Base-by-base conservation (phyloP, 2,888 invertebrate species). In the Thereva unica region DNA sequence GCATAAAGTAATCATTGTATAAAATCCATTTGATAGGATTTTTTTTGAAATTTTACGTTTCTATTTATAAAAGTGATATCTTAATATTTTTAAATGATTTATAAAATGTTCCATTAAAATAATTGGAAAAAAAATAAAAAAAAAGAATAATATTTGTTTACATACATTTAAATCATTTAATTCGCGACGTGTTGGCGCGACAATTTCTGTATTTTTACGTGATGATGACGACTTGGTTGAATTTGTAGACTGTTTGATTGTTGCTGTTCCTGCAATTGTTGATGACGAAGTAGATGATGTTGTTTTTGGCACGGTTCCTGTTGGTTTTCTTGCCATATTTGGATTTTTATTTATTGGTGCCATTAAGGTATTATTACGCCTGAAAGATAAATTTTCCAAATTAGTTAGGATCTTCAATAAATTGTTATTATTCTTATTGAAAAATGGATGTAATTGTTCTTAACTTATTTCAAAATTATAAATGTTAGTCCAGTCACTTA, bases 271-370 rank as follows among this genome's bases (percentile, higher is more conserved):
- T 64, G 68, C 4, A 68, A 68, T 6, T 67, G 66, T 37, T 23
- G 67, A 55, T 47, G 69, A 45, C 63, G 63, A 35, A 7, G 68
- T 54, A 37, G 64, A 81, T 67, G 83, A 82, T 80, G 85, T 86
- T 64, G 85, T 83, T 82, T 88, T 88, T 72, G 89, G 88, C 74
- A 88, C 87, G 47, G 89, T 87, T 73, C 89, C 89, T 74, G 88
- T 88, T 74, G 83, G 83, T 75, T 71, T 72, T 66, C 69, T 68
- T 53, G 69, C 67, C 69, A 64, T 64, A 53, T 64, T 64, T 7
- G 61, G 61, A 50, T 61, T 61, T 41, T 61, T 61, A 50, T 61
- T 61, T n/a, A 61, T 61, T 23, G 61, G 61, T 34, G 61, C 61
- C 61, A 61, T 61, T 23, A 23, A 23, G 23, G 23, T 23, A 23